Evolutionary conservation across 2,797 vertebrate genomes (phyloP).

Genomic region (Danio choprae): DNA sequence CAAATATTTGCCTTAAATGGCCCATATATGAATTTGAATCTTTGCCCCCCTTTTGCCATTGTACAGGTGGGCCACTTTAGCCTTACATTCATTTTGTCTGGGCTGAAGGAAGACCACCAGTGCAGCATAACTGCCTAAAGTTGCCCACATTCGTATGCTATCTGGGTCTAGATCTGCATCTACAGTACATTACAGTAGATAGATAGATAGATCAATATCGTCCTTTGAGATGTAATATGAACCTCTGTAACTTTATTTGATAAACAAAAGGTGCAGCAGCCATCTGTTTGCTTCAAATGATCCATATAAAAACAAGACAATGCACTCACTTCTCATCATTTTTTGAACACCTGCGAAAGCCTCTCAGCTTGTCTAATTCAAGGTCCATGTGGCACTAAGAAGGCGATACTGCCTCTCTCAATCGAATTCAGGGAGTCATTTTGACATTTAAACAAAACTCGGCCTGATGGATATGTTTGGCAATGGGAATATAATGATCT

Average conservation of each 20-base stretch:
- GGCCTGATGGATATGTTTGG: not conserved
- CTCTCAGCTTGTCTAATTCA: not conserved
- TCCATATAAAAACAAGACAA: constrained; percentile 37
- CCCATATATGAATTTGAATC: too few relatives aligned
- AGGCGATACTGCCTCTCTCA: not conserved
- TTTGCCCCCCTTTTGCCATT: too few relatives aligned
- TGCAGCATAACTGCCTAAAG: too few relatives aligned
- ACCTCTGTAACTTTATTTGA: not conserved
- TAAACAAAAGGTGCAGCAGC: constrained; percentile 13
- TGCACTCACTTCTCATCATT: constrained; percentile 41
- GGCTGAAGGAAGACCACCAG: too few relatives aligned
- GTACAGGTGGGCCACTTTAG: too few relatives aligned
- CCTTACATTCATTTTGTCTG: too few relatives aligned
- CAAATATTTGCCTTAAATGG: too few relatives aligned
- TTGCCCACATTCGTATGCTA: too few relatives aligned
- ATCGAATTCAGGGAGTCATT: not conserved
- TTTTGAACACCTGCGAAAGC: constrained; percentile 43
- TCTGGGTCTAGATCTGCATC: too few relatives aligned
- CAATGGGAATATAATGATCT: not conserved
- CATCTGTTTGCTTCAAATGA: not conserved
- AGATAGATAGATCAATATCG: too few relatives aligned
- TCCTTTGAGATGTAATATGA: not conserved
- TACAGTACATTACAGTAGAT: too few relatives aligned
- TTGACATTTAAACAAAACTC: constrained; percentile 4
- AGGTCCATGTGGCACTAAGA: not conserved